Conservation (phyloP, 2,888 invertebrate species). For the Cheilosia vernalis region DNA sequence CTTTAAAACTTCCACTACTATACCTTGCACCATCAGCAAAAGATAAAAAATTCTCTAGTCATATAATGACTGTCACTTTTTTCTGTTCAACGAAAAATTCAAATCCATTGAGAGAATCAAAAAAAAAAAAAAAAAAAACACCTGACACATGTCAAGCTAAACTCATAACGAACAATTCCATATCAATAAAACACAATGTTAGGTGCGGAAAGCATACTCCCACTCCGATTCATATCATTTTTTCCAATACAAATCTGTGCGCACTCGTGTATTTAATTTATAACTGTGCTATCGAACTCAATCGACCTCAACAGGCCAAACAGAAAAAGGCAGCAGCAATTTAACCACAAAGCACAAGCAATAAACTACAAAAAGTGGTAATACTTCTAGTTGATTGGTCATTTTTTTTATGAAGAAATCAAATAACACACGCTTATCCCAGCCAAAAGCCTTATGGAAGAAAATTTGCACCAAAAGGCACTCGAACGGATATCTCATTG, state of each 20-base stretch:
- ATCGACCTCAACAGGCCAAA: neutral
- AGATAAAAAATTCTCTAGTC: too few relatives aligned
- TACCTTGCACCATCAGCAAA: too few relatives aligned
- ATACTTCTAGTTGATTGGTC: conserved; percentile 34
- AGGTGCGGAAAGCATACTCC: conserved; percentile 24
- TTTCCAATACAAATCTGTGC: neutral
- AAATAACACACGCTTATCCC: neutral
- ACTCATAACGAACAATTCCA: neutral
- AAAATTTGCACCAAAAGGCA: conserved; percentile 5
- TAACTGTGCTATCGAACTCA: conserved; percentile 3
- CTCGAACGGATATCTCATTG: conserved; percentile 18
- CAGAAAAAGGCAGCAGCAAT: neutral
- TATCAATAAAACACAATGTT: neutral
- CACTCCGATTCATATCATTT: conserved; percentile 8
- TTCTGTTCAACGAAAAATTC: too few relatives aligned
- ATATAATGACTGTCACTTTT: too few relatives aligned
- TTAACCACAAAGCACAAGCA: conserved; percentile 20
- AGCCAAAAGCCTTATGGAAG: conserved; percentile 6
- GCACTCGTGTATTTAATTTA: conserved; percentile 1
- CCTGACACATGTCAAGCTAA: neutral
- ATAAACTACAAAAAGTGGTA: conserved; percentile 28
- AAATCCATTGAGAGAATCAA: too few relatives aligned
- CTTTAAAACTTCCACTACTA: too few relatives aligned
- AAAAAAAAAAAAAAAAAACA: neutral
- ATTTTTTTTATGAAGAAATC: conserved; percentile 5